Evolutionary conservation across 2,113 vertebrate species (phyloP), one percentile per base, ranked within the genome.

Genomic region (Aviceda subcristata): DNA sequence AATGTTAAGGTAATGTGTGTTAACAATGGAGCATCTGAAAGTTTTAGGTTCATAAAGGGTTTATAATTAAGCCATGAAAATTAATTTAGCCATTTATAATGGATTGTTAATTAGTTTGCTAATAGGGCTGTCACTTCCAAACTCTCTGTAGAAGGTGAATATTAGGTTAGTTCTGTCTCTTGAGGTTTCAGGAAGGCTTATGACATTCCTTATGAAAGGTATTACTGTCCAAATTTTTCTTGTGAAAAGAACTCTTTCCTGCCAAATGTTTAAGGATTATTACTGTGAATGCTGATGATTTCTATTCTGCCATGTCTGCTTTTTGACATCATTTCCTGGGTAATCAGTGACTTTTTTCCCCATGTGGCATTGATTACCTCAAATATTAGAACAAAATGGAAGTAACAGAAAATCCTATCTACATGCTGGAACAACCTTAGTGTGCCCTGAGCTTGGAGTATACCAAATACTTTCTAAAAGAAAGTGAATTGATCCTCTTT

Each of bases 21-120:
- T 90, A 84, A 78, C 51, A 56, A 57, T 50, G 14, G 45, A 77
- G 5, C 24, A 83, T 95, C 56, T 86, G 51, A 86, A 94, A 88
- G 15, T 51, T 94, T 94, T 69, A 74, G 23, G 32, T 88, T 91
- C 48, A 57, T 93, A 68, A 93, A 77, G 15, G 12, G 10, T 73
- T 94, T 92, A 83, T 74, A 95, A 91, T 92, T 90, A 81, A 93
- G 39, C n/a, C 27, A 83, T 91, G 83, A 90, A 94, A 94, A 92
- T 91, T 80, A 93, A 90, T 94, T 80, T 94, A 56, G 30, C 67
- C 51, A 51, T 68, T 83, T 94, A 81, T 91, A 89, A 90, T 2
- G 32, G 51, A 78, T 86, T 96, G n/a, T 77, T 97, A 96, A 97
- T 95, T 96, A 92, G 84, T 69, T 96, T 95, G 71, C 55, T 96